Percentiles rank a stretch among this genome's conserved stretches.
Evolutionary conservation across 2,888 invertebrate species (phyloP).

Genomic region (Hyposoter didymator): DNA sequence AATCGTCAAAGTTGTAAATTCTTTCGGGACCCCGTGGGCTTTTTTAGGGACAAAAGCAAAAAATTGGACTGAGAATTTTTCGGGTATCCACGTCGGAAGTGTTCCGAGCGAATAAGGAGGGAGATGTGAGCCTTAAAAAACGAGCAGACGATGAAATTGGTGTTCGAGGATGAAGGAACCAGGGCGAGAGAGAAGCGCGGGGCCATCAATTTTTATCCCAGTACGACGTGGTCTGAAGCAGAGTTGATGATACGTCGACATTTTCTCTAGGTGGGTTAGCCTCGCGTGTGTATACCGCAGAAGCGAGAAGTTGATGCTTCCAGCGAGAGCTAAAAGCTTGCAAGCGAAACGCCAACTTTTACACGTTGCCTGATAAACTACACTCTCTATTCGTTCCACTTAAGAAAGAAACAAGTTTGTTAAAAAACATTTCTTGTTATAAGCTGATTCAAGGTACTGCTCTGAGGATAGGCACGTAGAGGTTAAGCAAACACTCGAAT

Average conservation of each 20-base stretch:
- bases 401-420: constrained; percentile 49
- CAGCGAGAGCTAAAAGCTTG: constrained; percentile 32
- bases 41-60: not conserved
- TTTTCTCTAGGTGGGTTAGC: constrained; percentile 60
- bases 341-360: constrained; percentile 9
- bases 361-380: constrained; percentile 57
- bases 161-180: constrained; percentile 18
- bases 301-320: constrained; percentile 58
- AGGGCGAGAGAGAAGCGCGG: constrained; percentile 27
- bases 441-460: constrained; percentile 34
- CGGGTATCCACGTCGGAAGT: not conserved
- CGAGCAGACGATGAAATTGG: constrained; percentile 59
- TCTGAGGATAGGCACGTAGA: not conserved
- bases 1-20: not conserved
- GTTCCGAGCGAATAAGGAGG: not conserved
- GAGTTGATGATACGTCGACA: constrained; percentile 72
- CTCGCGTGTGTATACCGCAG: constrained; percentile 44
- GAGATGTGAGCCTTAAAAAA: constrained; percentile 18
- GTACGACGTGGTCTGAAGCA: constrained; percentile 65
- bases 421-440: constrained; percentile 22
- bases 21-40: not conserved
- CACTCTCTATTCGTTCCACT: constrained; percentile 55
- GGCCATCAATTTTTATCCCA: constrained; percentile 73
- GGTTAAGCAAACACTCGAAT: constrained; percentile 42
- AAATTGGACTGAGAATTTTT: not conserved